These are phyloP conservation scores for Sebastes matsubarae DNA, from an alignment of 2,797 vertebrate species.

Conservation along the genomic window DNA sequence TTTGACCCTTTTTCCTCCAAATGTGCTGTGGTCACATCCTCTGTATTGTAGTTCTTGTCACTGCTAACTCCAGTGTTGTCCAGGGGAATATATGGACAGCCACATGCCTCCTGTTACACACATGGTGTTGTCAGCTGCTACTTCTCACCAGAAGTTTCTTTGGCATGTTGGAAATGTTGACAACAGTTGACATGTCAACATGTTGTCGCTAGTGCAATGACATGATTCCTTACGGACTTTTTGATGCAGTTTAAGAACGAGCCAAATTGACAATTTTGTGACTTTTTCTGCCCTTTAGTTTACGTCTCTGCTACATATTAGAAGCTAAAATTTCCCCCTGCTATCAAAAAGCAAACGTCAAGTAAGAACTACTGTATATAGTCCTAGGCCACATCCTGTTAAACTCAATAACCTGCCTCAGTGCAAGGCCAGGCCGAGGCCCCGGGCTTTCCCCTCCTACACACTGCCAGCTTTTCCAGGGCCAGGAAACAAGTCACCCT, in stretches of 20 bases:
- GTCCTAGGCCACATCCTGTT: conserved; percentile 39
- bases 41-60: background rate
- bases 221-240: background rate
- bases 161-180: background rate
- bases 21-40: background rate
- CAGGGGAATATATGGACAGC: background rate
- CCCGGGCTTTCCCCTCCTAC: conserved; percentile 75
- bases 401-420: conserved; percentile 39
- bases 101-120: conserved; percentile 4
- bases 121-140: conserved; percentile 17
- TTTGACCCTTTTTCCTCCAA: background rate
- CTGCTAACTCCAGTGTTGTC: background rate
- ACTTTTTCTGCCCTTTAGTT: background rate
- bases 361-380: background rate
- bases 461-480: conserved; percentile 61
- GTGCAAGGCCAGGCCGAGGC: conserved; percentile 17
- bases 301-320: background rate
- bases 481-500: conserved; percentile 59
- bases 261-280: background rate
- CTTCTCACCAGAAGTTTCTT: conserved; percentile 8
- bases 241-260: background rate
- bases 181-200: conserved; percentile 3
- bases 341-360: conserved; percentile 6
- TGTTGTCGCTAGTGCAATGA: background rate
- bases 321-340: background rate